These are phyloP conservation scores for Gymnothorax reevesii DNA, from an alignment of 2,797 vertebrate species.

Conservation along the genomic window DNA sequence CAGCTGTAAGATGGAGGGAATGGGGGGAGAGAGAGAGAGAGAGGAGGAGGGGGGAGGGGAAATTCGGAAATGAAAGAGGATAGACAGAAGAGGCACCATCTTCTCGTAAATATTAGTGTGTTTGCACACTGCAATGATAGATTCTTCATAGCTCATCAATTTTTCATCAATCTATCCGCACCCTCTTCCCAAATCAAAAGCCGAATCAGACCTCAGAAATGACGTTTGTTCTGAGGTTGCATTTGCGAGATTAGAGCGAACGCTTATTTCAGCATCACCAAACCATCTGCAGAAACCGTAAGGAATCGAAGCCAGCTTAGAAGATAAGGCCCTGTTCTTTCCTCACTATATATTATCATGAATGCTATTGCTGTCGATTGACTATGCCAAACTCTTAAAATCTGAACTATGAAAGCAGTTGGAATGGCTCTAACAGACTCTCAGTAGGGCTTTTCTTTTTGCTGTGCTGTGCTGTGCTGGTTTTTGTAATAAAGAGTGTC, in stretches of 20 bases:
- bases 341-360: too few relatives aligned
- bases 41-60: too few relatives aligned
- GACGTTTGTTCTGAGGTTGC: slow-evolving; percentile 20
- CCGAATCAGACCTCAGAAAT: slow-evolving; percentile 6
- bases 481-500: slow-evolving; percentile 65
- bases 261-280: neutral
- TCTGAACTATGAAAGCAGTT: too few relatives aligned
- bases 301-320: too few relatives aligned
- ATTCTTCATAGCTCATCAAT: neutral
- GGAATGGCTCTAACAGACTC: neutral
- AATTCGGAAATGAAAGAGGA: neutral
- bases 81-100: neutral
- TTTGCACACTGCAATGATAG: slow-evolving; percentile 30
- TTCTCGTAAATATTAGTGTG: slow-evolving; percentile 2
- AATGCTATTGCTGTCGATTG: too few relatives aligned
- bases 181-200: slow-evolving; percentile 10
- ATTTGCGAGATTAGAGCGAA: neutral
- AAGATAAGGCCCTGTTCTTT: too few relatives aligned
- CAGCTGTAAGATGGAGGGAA: neutral
- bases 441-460: neutral
- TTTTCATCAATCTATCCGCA: slow-evolving; percentile 30
- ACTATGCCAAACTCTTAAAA: too few relatives aligned
- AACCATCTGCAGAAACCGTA: neutral
- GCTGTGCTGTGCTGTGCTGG: neutral
- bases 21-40: too few relatives aligned